Evolutionary conservation across 1,140 invertebrate genomes (phyloP), one percentile per base, ranked within the genome.

Genomic region (Popillia japonica): DNA sequence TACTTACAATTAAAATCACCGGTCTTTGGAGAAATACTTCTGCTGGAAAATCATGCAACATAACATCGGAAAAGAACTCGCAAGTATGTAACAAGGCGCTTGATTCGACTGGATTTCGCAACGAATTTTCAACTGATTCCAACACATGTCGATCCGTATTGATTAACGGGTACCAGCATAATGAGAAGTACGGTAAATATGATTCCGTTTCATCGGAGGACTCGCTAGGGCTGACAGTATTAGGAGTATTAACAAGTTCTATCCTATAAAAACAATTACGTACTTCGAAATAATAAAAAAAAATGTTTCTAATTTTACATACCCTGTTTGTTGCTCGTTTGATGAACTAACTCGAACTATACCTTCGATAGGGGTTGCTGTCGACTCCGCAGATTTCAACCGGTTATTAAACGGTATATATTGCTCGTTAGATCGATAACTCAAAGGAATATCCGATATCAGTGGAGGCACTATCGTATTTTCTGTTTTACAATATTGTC

Each of bases 1-100:
- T 48, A 83, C 75, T 84, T 88, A 92, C 91, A 83, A 87, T 86
- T 40, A 92, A 81, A 78, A 92, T 91, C 64, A 86, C 81, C 23
- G 91, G 91, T 81, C 91, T 88, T 80, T 93, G 92, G 27, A 93
- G 86, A 85, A 93, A 93, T 81, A 93, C 89, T 86, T 93, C 92
- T 17, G 91, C 88, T 61, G 92, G 91, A 86, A 93, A 93, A 84
- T 93, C 92, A 82, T 90, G 88, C 42, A 93, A 83, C 83, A 93
- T 89, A 10, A 93, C 90, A 85, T 92, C 89, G 40, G 86, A 86
- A 77, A 93, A 91, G 83, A 93, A 93, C 76, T 92, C 88, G 84
- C 90, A 92, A 2, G 85, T 85, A 80, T 85, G 83, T 27, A 84
- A 78, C 11, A 86, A 78, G 14, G 75, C 74, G 7, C 79, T 64